Base-by-base conservation (phyloP, 2,888 invertebrate species). In the Synanthedon formicaeformis region DNA sequence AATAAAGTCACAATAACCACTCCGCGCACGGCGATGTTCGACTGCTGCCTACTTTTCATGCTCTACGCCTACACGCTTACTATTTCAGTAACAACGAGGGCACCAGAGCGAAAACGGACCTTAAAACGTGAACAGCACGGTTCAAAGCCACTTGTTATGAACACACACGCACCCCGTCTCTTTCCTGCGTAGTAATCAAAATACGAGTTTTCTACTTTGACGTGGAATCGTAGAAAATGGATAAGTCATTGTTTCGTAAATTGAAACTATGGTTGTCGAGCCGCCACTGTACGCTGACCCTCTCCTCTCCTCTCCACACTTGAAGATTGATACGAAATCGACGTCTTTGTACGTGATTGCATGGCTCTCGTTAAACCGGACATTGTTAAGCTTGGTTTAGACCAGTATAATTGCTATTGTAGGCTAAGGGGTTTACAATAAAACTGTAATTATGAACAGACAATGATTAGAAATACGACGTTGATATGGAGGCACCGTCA, bases 151-250 rank as follows among this genome's bases (percentile, higher is more conserved):
- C 56, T 52, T 58, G 55, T 49, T 52, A 51, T 41, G 45, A 52
- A 51, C 59, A 54, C 60, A 56, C 65, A 78, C 75, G 78, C 78
- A 80, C 78, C 78, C 81, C 73, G 72, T 86, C 86, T 83, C 83
- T 85, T 81, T 86, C 81, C 69, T 82, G 77, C 84, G 78, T 83
- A 86, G 86, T 87, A 87, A 87, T 87, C 86, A 87, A 85, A 86
- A 86, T 84, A 83, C 78, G 71, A 78, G 81, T 80, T 79, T 78
- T 81, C 81, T 79, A 82, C 83, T 85, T 86, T 87, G 86, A 86
- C 87, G 81, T 81, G 71, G 84, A 84, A 79, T 83, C 78, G 78
- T 75, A 78, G 85, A 79, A 82, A 85, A 85, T 86, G 86, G 87
- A 85, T 86, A 86, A 83, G 85, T 83, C 73, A 85, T 87, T 87